These are phyloP conservation scores for Diadromus collaris DNA, from an alignment of 2,888 invertebrate species.

Conservation along the genomic window DNA sequence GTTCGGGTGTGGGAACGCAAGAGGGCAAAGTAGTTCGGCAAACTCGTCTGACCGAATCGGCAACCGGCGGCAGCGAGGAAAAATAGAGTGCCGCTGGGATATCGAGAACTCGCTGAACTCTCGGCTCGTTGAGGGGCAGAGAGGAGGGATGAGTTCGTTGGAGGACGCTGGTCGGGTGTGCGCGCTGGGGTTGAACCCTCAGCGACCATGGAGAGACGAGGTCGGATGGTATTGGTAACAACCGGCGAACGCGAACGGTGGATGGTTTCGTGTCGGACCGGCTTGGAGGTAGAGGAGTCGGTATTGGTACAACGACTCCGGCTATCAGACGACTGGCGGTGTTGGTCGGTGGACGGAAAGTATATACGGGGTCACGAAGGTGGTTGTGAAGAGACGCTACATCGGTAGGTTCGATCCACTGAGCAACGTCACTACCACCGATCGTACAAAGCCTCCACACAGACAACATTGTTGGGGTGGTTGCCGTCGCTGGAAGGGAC, in stretches of 20 bases:
- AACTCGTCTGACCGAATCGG: conserved; percentile 70
- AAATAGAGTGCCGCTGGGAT: conserved; percentile 49
- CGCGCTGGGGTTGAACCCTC: neutral
- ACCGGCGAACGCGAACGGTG: neutral
- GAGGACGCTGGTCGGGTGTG: conserved; percentile 9
- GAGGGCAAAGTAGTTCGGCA: conserved; percentile 69
- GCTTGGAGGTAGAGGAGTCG: neutral
- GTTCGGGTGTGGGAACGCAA: neutral
- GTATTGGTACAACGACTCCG: neutral
- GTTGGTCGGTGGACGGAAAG: conserved; percentile 19
- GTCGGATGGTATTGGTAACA: conserved; percentile 17
- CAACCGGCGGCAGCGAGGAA: conserved; percentile 48
- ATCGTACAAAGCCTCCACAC: conserved; percentile 23
- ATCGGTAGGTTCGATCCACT: conserved; percentile 32
- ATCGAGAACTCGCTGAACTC: conserved; percentile 41
- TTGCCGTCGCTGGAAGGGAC: conserved; percentile 34
- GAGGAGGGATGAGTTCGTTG: conserved; percentile 32
- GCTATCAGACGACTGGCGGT: neutral
- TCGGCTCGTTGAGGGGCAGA: conserved; percentile 16
- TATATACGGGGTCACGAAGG: conserved; percentile 45
- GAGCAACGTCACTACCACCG: neutral
- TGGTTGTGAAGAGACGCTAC: conserved; percentile 40
- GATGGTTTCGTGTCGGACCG: neutral
- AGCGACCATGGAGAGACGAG: neutral
- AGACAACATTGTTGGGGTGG: conserved; percentile 29